Conservation (phyloP, 2,797 vertebrate genomes). For the Labroides dimidiatus region DNA sequence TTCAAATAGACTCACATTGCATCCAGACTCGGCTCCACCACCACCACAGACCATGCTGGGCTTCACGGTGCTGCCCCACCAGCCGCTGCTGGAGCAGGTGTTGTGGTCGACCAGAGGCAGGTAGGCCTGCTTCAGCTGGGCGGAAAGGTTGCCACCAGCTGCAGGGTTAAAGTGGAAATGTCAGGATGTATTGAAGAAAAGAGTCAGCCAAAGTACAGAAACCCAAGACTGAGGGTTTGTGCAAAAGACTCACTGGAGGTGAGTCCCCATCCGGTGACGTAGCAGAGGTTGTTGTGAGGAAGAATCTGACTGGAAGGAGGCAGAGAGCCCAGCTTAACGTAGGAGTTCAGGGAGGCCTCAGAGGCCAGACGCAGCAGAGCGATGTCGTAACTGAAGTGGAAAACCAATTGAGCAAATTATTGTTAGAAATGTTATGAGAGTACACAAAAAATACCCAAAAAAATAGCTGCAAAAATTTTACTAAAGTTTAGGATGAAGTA, state of each 20-base stretch:
- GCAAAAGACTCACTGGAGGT: conserved; percentile 83
- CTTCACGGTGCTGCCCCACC: conserved; percentile 87
- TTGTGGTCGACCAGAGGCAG: conserved; percentile 82
- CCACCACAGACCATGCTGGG: conserved; percentile 87
- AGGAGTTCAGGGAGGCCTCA: conserved; percentile 77
- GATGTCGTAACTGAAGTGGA: conserved; percentile 77
- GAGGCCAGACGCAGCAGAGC: conserved; percentile 84
- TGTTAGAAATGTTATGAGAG: too few relatives aligned
- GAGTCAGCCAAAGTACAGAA: neutral
- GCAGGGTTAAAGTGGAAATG: neutral
- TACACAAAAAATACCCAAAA: too few relatives aligned
- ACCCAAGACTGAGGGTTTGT: neutral
- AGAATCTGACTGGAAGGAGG: conserved; percentile 79
- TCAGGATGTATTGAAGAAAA: neutral
- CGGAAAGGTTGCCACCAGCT: conserved; percentile 84
- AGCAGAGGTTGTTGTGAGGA: conserved; percentile 84
- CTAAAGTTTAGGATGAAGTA: too few relatives aligned
- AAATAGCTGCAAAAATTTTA: too few relatives aligned
- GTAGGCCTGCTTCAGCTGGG: conserved; percentile 84
- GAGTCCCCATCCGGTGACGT: conserved; percentile 89
- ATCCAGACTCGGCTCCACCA: conserved; percentile 81
- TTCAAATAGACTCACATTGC: conserved; percentile 79
- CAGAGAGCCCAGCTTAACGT: conserved; percentile 84
- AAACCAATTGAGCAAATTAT: neutral
- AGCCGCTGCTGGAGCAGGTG: conserved; percentile 78